Evolutionary conservation across 2,888 invertebrate species (phyloP), one percentile per base, ranked within the genome.

Genomic region (Chrysina gloriosa): DNA sequence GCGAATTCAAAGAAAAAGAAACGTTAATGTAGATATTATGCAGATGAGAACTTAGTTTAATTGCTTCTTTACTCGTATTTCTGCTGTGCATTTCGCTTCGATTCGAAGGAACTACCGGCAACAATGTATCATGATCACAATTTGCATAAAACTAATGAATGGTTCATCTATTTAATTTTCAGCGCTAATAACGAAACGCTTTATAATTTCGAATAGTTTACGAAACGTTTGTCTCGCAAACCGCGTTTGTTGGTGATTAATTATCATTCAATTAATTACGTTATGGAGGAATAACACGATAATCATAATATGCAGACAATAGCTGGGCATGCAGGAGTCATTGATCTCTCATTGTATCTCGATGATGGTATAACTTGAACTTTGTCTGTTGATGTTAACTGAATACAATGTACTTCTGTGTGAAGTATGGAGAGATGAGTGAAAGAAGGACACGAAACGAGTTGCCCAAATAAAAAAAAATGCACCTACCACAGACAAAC

Each of bases 341-440:
- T 45, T 45, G 45, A 45, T 45, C 45, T 45, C 21, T 45, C 16
- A 23, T 21, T 9, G 19, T 45, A 19, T 45, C 45, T n/a, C n/a
- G n/a, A n/a, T n/a, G n/a, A n/a, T n/a, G 19, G 19, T 2, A 9
- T 0, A 45, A 45, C 19, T n/a, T n/a, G n/a, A n/a, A n/a, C n/a
- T n/a, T n/a, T n/a, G n/a, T n/a, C n/a, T n/a, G n/a, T n/a, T n/a
- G n/a, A n/a, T n/a, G n/a, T n/a, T n/a, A n/a, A n/a, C n/a, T n/a
- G n/a, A n/a, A n/a, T n/a, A n/a, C n/a, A n/a, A n/a, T n/a, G n/a
- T n/a, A n/a, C n/a, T n/a, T n/a, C n/a, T n/a, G n/a, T n/a, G n/a
- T n/a, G n/a, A n/a, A n/a, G n/a, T n/a, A n/a, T n/a, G n/a, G n/a
- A n/a, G n/a, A n/a, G n/a, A n/a, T n/a, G n/a, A n/a, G n/a, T n/a